Base-by-base conservation (phyloP, 92 coral and sea anemone species). In the Ricordea florida region DNA sequence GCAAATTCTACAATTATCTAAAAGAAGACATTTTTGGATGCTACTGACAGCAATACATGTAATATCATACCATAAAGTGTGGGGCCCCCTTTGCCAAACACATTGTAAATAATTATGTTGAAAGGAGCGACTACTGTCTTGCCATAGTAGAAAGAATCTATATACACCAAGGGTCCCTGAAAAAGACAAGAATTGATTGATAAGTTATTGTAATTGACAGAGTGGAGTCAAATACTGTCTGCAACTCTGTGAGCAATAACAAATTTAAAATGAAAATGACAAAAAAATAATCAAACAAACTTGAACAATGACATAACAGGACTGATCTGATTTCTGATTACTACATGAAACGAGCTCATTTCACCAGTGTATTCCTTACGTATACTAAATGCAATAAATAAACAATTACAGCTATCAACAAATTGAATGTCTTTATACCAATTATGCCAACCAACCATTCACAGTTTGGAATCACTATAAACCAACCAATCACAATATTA, bases 61-160 rank as follows among this genome's bases (percentile, higher is more conserved):
- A 13, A 56, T 25, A 76, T 21, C 92, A 40, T 85, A 94, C 98
- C 98, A 80, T 94, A 94, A 17, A 94, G 98, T 35, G 65, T 83
- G 30, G 98, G 98, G 30, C 98, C 97, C 28, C 98, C 97, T 73
- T 94, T 92, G 27, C 98, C 98, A 83, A 94, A 92, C 28, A 94
- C 94, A 62, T 94, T 94, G 83, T 94, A 94, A 69, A 73, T 25
- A 43, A 94, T 79, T 18, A 94, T 94, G 78, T 84, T 86, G 23
- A 94, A 74, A 7, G 98, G 96, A 11, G 98, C 69, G 61, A 88
- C 66, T 13, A 94, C 97, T 27, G 76, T 76, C 76, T 86, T 94
- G 18, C 98, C 97, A 68, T 94, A 94, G 77, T 77, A 94, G 58
- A 58, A 59, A 2, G 96, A 80, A 69, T 94, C 98, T 42, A 86